Conservation (phyloP, 2,888 invertebrate genomes). For the Metopia argyrocephala region DNA sequence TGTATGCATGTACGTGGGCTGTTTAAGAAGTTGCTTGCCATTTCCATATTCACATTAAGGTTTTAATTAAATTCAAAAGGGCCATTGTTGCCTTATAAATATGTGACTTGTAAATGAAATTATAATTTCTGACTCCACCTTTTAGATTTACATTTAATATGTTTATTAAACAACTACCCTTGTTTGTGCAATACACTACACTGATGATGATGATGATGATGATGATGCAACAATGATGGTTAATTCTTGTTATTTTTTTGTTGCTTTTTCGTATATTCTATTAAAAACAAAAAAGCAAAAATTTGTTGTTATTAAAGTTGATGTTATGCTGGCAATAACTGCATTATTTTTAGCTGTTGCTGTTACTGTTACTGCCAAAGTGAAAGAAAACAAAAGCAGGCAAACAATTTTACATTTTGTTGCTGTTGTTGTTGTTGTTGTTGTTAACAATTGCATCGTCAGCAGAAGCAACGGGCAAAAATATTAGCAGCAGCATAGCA, state of each 20-base stretch:
- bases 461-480: slow-evolving; percentile 33
- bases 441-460: slow-evolving; percentile 48
- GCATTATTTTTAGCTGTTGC: slow-evolving; percentile 54
- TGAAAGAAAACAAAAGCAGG: slow-evolving; percentile 12
- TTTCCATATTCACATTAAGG: neutral
- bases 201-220: slow-evolving; percentile 5
- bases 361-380: slow-evolving; percentile 28
- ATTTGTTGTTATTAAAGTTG: slow-evolving; percentile 59
- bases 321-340: slow-evolving; percentile 63
- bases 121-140: slow-evolving; percentile 29
- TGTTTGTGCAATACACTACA: neutral
- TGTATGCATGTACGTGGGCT: slow-evolving; percentile 19
- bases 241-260: slow-evolving; percentile 5
- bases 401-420: slow-evolving; percentile 20
- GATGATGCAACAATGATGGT: slow-evolving; percentile 6
- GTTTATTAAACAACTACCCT: slow-evolving; percentile 46
- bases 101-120: neutral
- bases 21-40: slow-evolving; percentile 1
- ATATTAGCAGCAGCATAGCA: too few relatives aligned
- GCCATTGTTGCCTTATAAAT: too few relatives aligned
- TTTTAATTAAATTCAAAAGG: neutral
- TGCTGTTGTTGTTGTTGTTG: slow-evolving; percentile 39
- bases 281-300: too few relatives aligned
- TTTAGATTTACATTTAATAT: neutral
- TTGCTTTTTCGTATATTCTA: slow-evolving; percentile 7